phyloP scores from a whole-genome alignment of 2,888 invertebrate genomes.

The Troides helena region DNA sequence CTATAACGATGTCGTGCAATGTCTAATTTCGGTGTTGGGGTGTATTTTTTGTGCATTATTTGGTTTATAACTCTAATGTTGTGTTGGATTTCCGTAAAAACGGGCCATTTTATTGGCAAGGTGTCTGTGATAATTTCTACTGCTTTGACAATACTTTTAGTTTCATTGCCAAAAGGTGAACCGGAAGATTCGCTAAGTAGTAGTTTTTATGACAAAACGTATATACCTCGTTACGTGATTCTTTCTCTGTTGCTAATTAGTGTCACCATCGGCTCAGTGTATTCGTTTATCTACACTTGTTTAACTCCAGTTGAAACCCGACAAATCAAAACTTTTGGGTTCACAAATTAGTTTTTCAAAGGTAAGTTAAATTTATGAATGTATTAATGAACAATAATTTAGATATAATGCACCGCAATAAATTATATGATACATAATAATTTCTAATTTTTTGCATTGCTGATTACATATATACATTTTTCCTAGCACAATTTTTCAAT shows the following conservation, averaged over 20 bases:
- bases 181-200: conserved; percentile 51
- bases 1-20: conserved; percentile 39
- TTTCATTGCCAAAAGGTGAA: conserved; percentile 81
- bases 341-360: conserved; percentile 42
- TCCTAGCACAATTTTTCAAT: too few relatives aligned
- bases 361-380: conserved; percentile 48
- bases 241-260: conserved; percentile 55
- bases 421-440: too few relatives aligned
- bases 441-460: too few relatives aligned
- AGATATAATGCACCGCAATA: background rate
- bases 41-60: conserved; percentile 82
- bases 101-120: conserved; percentile 83
- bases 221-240: conserved; percentile 53
- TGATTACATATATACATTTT: too few relatives aligned
- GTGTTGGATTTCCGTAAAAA: conserved; percentile 83
- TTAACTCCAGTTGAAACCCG: conserved; percentile 58
- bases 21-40: conserved; percentile 82
- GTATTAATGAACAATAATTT: conserved; percentile 12
- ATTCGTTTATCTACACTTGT: conserved; percentile 56
- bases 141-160: conserved; percentile 79
- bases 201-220: conserved; percentile 74
- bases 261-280: conserved; percentile 49
- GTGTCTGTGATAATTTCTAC: conserved; percentile 77
- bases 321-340: conserved; percentile 59
- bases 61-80: conserved; percentile 83